Base-by-base conservation (phyloP, 2,113 vertebrate species). In the Rhynchopsitta pachyrhyncha region DNA sequence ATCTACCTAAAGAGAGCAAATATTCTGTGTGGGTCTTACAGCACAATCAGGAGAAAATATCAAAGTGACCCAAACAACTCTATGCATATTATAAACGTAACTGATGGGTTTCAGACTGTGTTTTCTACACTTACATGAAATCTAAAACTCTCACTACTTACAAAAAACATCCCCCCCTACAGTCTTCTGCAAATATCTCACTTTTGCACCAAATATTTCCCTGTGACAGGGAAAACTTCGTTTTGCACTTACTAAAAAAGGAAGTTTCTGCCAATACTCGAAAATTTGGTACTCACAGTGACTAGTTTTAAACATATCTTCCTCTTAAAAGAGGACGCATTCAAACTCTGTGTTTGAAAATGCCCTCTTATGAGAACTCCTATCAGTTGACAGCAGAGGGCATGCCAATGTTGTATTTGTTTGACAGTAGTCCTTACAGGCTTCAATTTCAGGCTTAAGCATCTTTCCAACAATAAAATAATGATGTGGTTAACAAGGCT, bases 131-230 rank as follows among this genome's bases (percentile, higher is more conserved):
- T 71, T 25, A 50, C 1, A 70, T 3, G 5, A 63, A 89, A 89
- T 33, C 37, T 9, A 70, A 93, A 88, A 93, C 66, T 66, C 14
- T 69, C 20, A 62, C 11, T 37, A 63, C 37, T 80, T 80, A 35
- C 12, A 82, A 79, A 59, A 74, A 53, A 23, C 7, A 42, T 18
- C 0, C 0, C 5, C 23, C 13, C 14, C 2, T 0, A 22, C 6
- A 70, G 14, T 33, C 44, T 82, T 76, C 76, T 49, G 18, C 35
- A 89, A 59, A 17, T 63, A 37, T 12, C 35, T 62, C 13, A 0
- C 1, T 11, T 77, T 74, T 55, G 14, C 31, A 86, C 60, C 20
- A 55, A 63, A 42, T 18, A 84, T 25, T 81, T 66, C 28, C 47
- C 50, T 44, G 20, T 35, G 19, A 92, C 6, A 88, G 50, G 24